phyloP scores from a whole-genome alignment of 2,113 vertebrate species.

The Aphelocoma coerulescens region DNA sequence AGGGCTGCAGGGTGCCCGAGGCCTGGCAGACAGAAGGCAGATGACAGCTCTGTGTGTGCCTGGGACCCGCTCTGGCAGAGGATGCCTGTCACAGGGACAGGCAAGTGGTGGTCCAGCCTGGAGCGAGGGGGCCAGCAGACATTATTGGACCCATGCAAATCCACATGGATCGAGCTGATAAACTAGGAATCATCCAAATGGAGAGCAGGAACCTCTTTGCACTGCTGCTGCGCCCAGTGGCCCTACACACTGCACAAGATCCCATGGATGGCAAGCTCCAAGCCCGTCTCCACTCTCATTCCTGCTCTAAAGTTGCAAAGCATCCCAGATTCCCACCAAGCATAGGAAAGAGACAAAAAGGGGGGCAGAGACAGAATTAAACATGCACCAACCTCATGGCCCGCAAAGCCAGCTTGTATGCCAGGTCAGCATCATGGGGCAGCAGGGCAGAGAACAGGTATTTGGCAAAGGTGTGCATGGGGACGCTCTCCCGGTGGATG shows the following conservation, averaged over 20 bases:
- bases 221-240: neutral
- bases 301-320: neutral
- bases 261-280: neutral
- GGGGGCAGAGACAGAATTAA: neutral
- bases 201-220: neutral
- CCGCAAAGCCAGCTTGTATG: constrained; percentile 93
- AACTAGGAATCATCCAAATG: neutral
- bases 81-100: neutral
- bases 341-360: neutral
- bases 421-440: constrained; percentile 92
- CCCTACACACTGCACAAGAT: neutral
- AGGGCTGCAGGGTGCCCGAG: neutral
- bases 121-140: neutral
- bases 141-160: neutral
- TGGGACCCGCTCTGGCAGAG: neutral
- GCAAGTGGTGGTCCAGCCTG: neutral
- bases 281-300: neutral
- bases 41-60: neutral
- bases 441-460: constrained; percentile 95
- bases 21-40: neutral
- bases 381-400: constrained; percentile 89
- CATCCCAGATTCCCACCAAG: neutral
- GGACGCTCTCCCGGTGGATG: constrained; percentile 95
- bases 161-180: neutral
- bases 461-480: constrained; percentile 99